Evolutionary conservation across 2,113 vertebrate species (phyloP), one percentile per base, ranked within the genome.

Genomic region (Montifringilla adamsi): DNA sequence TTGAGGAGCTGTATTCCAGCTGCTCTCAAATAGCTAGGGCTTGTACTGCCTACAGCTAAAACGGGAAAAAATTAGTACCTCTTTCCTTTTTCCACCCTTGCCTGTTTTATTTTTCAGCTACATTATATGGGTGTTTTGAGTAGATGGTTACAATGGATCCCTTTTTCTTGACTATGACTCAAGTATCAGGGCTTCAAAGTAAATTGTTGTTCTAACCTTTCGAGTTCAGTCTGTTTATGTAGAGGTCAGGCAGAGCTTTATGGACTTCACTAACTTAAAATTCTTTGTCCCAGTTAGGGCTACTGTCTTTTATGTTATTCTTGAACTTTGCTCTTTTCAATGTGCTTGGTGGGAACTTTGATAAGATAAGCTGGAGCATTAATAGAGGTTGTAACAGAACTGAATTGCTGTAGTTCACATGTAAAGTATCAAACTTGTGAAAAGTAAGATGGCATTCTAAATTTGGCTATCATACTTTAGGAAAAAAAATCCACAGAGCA

Each of bases 171-270:
- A 91, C 6, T 85, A 37, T 85, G 82, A 64, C 64, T 93, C 28
- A 55, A 79, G 39, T 79, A 62, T 83, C 21, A 56, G 27, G 47
- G 75, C 67, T 87, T 93, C 43, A 56, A 46, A 75, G 31, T 66
- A 89, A 72, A 19, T 73, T 87, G 63, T 95, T 94, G 26, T 52
- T 94, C 63, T 95, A 87, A 90, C 82, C 79, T 90, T 96, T 88
- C 70, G 63, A 93, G 52, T 84, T 94, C 44, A 52, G 14, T 78
- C 46, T 88, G 43, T 96, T 93, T 86, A 50, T 77, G 59, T 84
- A 77, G 83, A 86, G 59, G 68, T 93, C 85, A 80, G 37, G 21
- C 62, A 72, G 74, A 85, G 68, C 80, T 78, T 90, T 89, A 67
- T 63, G 64, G 80, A 64, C 53, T 70, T 92, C 15, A 27, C 14